Evolutionary conservation across 2,888 invertebrate species (phyloP), one percentile per base, ranked within the genome.

Genomic region (Amitus sp.): DNA sequence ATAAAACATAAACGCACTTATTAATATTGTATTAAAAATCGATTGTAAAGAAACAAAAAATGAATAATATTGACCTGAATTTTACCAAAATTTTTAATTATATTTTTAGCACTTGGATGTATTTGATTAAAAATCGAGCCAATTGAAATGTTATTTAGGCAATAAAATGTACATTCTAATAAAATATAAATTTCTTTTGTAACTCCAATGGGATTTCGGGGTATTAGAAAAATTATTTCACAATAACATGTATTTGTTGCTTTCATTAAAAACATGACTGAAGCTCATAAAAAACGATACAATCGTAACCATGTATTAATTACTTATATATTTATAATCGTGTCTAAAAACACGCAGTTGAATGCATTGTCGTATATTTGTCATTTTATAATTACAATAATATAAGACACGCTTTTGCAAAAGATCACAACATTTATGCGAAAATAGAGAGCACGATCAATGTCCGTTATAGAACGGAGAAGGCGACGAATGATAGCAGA

Each of bases 341-440:
- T 57, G 74, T 69, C n/a, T n/a, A n/a, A 67, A 68, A 66, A 62
- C 73, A 74, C 73, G 72, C 64, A 62, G 70, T 72, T 70, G 23
- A n/a, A 33, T 27, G 4, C 9, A 27, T 27, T 27, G 27, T 66
- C n/a, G 67, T 57, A 48, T 66, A 58, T 43, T 65, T 15, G 46
- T 54, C 47, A 30, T 52, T n/a, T n/a, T n/a, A 47, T 58, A 61
- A 66, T 66, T 68, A 71, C 68, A 72, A 73, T 72, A 63, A 68
- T 67, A 70, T 66, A 67, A 72, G 68, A 73, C 68, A 72, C 68
- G 68, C 62, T 72, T 73, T 77, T 73, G 70, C 73, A 75, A 74
- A 76, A 69, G 81, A 84, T 83, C 82, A 84, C 84, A 84, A 85
- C 84, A 79, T 80, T 84, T 73, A 86, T 83, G 84, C 83, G 85